Percentiles rank a stretch among this genome's conserved stretches.
These are phyloP conservation scores for Crocidura indochinensis DNA, from an alignment of 2,797 vertebrate species.

Conservation along the genomic window DNA sequence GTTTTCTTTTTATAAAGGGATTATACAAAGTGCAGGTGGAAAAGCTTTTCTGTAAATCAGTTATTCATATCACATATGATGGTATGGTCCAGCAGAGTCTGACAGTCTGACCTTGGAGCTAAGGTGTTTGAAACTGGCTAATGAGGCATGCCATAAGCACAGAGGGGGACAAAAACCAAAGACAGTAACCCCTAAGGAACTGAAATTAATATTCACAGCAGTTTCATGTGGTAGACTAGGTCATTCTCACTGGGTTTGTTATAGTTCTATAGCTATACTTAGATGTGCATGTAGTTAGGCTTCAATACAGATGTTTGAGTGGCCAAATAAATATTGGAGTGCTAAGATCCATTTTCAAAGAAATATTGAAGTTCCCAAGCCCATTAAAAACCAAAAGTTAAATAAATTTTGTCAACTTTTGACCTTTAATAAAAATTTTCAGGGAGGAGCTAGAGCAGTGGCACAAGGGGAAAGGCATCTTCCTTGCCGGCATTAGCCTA, in stretches of 20 bases:
- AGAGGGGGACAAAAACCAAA: background rate
- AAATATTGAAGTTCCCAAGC: no score
- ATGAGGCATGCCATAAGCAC: conserved; percentile 48
- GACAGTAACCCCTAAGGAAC: conserved; percentile 49
- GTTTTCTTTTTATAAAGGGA: background rate
- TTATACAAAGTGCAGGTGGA: background rate
- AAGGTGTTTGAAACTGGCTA: conserved; percentile 74
- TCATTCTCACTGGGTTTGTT: conserved; percentile 4
- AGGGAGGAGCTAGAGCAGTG: background rate
- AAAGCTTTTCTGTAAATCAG: background rate
- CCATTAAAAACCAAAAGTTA: no score
- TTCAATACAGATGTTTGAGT: background rate
- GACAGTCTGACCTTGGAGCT: conserved; percentile 76
- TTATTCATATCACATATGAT: conserved; percentile 34
- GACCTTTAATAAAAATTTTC: conserved; percentile 42
- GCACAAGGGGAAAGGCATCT: no score
- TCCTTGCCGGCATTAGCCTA: no score
- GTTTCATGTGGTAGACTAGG: background rate
- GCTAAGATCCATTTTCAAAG: background rate
- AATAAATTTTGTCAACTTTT: conserved; percentile 14
- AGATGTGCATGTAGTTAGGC: background rate
- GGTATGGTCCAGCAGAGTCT: background rate
- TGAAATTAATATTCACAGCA: conserved; percentile 58
- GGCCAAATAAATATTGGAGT: background rate
- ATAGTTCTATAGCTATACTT: background rate